Conservation (phyloP, 2,113 vertebrate genomes). For the Chionis minor region DNA sequence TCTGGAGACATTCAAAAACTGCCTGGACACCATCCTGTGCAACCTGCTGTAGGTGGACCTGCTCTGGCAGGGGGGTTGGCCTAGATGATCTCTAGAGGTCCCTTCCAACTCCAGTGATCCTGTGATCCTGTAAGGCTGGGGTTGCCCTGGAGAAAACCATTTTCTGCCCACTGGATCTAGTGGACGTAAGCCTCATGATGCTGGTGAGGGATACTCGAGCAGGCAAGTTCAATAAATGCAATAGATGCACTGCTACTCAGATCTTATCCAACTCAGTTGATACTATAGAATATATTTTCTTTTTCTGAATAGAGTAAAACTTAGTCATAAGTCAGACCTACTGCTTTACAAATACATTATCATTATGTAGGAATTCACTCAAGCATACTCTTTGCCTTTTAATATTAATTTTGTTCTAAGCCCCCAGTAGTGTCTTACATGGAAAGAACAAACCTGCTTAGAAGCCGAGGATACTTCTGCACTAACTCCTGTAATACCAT, state of each 20-base stretch:
- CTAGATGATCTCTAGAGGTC: no score
- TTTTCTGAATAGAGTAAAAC: neutral
- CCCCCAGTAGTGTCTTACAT: no score
- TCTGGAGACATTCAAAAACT: no score
- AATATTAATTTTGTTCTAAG: neutral
- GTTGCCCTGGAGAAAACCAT: neutral
- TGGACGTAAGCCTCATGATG: neutral
- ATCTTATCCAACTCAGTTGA: neutral
- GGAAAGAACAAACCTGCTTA: neutral
- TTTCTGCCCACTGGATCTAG: neutral
- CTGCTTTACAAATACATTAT: neutral
- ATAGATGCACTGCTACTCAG: neutral
- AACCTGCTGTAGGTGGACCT: no score
- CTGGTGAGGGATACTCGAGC: neutral
- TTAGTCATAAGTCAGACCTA: neutral
- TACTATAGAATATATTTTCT: neutral
- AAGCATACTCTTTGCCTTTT: neutral
- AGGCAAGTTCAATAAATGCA: neutral
- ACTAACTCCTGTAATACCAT: neutral
- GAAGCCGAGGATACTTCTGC: neutral
- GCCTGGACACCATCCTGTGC: no score
- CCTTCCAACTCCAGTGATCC: no score
- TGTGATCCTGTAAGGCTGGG: neutral
- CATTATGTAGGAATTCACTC: neutral
- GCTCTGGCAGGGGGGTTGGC: no score